A percentile compares a stretch with the other conserved stretches of the same genome.
These are phyloP conservation scores for Phrixothrix hirtus DNA, from an alignment of 2,888 invertebrate genomes.

Conservation along the genomic window DNA sequence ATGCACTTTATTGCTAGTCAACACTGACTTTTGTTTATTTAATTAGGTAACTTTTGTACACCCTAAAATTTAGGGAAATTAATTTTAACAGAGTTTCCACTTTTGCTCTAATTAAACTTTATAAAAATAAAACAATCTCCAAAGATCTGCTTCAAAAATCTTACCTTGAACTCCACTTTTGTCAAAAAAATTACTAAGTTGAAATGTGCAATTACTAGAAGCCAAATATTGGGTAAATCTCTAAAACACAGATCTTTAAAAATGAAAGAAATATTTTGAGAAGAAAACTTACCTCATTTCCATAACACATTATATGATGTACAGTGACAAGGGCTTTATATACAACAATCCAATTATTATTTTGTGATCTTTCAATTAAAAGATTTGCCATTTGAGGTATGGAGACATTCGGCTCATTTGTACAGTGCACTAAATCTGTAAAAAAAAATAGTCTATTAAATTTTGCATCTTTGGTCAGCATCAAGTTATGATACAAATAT, in stretches of 20 bases:
- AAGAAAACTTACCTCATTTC: conserved; percentile 86
- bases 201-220: conserved; percentile 99
- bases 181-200: conserved; percentile 96
- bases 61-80: no score
- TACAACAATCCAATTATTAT: conserved; percentile 98
- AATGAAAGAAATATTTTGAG: not conserved
- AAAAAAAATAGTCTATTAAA: no score
- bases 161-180: conserved; percentile 97
- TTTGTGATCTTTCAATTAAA: conserved; percentile 96
- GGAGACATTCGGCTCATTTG: conserved; percentile 99
- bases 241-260: conserved; percentile 63
- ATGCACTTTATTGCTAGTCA: not conserved
- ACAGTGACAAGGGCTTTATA: conserved; percentile 98
- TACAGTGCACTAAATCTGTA: conserved; percentile 98
- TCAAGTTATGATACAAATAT: no score
- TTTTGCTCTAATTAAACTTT: no score
- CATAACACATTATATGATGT: conserved; percentile 99
- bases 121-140: no score
- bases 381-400: conserved; percentile 99
- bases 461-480: no score
- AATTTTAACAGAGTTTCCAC: no score
- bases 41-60: no score
- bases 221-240: conserved; percentile 99
- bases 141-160: no score
- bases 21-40: not conserved